Base-by-base conservation (phyloP, 1,140 invertebrate genomes). In the Dendrolimus kikuchii region DNA sequence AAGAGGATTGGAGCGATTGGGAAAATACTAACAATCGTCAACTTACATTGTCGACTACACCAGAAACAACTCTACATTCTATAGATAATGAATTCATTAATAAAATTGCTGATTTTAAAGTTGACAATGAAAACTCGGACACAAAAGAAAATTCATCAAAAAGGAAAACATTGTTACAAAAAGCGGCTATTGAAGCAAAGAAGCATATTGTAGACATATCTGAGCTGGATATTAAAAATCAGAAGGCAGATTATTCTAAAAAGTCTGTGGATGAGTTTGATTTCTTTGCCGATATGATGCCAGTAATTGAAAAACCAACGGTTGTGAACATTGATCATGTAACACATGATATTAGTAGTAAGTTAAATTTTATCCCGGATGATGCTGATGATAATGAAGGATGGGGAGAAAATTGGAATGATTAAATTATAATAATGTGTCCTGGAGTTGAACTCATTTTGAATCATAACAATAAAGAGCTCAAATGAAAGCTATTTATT, bases 261-360 rank as follows among this genome's bases (percentile, higher is more conserved):
- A 82, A 86, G 49, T 64, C 60, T 40, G 55, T 61, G 10, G 89
- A 91, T 53, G 91, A 93, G 55, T 88, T 93, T 65, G 92, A 95
- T 70, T 95, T 94, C 62, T 95, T 95, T 66, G 92, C 92, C 50
- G 94, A 95, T 70, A 95, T 95, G 94, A 92, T 92, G 63, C 94
- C 94, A 5, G 89, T 94, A 5, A 95, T 95, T 64, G 89, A 93
- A 47, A 91, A 90, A 62, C 88, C 91, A 6, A 88, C 88, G 43
- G 72, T 90, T 37, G 55, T 87, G 0, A 85, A 82, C 45, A 62
- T 90, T 39, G 66, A 68, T 5, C 57, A 70, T 6, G 59, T 57
- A 46, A 44, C 53, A 23, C 50, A 71, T 51, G 62, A 72, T 39
- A 59, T 82, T 5, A 79, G 74, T 61, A 81, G 76, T 52, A 88